Evolutionary conservation across 2,797 vertebrate genomes (phyloP).

Genomic region (Simalia tracyae): DNA sequence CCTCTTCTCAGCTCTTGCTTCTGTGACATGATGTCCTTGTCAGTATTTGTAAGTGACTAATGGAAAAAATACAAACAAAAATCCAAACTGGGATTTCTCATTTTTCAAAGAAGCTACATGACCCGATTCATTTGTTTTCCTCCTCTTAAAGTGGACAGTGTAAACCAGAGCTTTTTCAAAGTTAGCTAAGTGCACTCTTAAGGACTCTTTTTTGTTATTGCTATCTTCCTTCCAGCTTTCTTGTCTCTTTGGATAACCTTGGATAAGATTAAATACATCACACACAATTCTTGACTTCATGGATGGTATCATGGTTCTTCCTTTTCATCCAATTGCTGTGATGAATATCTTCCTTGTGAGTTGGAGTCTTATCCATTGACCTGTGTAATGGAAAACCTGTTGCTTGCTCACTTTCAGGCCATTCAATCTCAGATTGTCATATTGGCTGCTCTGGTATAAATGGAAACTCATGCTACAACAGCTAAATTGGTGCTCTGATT

Average conservation of each 20-base stretch:
- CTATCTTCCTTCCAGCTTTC: constrained; percentile 38
- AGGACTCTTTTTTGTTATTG: constrained; percentile 55
- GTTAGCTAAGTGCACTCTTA: constrained; percentile 50
- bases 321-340: background rate
- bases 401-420: constrained; percentile 27
- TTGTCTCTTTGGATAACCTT: constrained; percentile 12
- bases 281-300: constrained; percentile 25
- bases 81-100: constrained; percentile 34
- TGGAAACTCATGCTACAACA: background rate
- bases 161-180: constrained; percentile 38
- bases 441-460: background rate
- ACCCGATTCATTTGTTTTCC: constrained; percentile 51
- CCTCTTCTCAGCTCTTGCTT: background rate
- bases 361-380: constrained; percentile 22
- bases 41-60: constrained; percentile 12
- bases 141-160: constrained; percentile 30
- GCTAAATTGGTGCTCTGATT: background rate
- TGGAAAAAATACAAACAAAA: constrained; percentile 26
- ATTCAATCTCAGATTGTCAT: background rate
- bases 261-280: constrained; percentile 3
- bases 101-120: constrained; percentile 9
- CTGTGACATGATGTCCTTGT: constrained; percentile 22
- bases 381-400: constrained; percentile 30
- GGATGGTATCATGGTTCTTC: background rate
- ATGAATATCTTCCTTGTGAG: constrained; percentile 25